Conservation (phyloP, 2,113 vertebrate species). For the Pluvialis apricaria region DNA sequence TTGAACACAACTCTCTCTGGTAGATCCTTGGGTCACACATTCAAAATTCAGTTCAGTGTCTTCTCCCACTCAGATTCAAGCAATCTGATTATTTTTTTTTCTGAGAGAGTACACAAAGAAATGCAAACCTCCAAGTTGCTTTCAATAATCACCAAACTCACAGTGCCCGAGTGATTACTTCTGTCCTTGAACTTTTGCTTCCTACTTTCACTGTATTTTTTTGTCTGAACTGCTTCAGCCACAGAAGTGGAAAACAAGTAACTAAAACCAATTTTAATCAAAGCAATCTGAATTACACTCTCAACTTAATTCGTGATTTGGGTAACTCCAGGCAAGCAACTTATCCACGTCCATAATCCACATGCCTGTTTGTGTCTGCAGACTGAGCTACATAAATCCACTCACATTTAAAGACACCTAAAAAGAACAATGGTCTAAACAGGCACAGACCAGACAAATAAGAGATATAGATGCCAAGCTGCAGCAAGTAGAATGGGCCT, state of each 20-base stretch:
- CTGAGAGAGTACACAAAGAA: neutral
- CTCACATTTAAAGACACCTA: neutral
- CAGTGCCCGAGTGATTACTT: neutral
- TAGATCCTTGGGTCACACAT: neutral
- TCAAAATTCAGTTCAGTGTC: neutral
- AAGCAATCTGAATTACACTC: neutral
- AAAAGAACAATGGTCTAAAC: neutral
- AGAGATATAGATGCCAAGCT: neutral
- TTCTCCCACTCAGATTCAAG: neutral
- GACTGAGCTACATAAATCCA: neutral
- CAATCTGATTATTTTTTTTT: neutral
- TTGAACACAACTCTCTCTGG: neutral
- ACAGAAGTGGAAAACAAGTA: neutral
- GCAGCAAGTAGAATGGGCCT: neutral
- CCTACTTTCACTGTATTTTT: neutral
- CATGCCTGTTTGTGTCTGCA: neutral
- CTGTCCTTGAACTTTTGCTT: neutral
- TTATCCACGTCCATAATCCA: neutral
- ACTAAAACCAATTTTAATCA: neutral
- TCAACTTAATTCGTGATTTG: neutral
- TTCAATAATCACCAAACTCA: neutral
- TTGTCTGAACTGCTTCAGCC: neutral
- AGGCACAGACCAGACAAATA: neutral
- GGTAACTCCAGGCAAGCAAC: neutral
- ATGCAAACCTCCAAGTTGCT: neutral